A percentile compares a stretch with the other conserved stretches of the same genome.
Conservation (phyloP, 2,888 invertebrate species). For the Tetranychus piercei region DNA sequence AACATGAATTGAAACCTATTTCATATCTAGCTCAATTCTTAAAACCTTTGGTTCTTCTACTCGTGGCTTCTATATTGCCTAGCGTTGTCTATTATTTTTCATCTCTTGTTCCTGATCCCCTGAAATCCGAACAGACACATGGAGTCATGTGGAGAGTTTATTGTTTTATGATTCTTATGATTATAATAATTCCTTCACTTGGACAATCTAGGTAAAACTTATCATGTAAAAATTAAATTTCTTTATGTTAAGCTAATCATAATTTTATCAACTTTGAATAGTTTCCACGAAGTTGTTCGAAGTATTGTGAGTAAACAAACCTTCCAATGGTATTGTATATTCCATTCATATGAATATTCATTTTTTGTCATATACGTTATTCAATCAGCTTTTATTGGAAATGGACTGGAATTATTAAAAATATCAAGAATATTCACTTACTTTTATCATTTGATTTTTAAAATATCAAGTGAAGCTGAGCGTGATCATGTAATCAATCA, state of each 20-base stretch:
- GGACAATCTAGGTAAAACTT: background rate
- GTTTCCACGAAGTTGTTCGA: background rate
- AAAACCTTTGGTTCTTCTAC: background rate
- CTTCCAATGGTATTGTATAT: conserved; percentile 7
- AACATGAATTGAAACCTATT: background rate
- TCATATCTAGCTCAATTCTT: background rate
- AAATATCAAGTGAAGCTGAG: background rate
- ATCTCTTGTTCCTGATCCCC: background rate
- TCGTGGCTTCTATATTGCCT: background rate
- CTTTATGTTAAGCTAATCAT: background rate
- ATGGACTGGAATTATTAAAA: background rate
- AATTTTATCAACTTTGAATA: background rate
- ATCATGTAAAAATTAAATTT: background rate
- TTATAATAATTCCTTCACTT: conserved; percentile 5
- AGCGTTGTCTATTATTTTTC: background rate
- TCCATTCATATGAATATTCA: conserved; percentile 11
- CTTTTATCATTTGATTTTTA: background rate
- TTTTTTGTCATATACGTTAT: background rate
- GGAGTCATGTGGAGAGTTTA: background rate
- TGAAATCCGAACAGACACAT: background rate
- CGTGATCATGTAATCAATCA: background rate
- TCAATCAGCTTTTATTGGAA: conserved; percentile 7
- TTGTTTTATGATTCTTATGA: background rate
- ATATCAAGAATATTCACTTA: background rate
- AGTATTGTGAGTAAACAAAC: background rate